A percentile compares a stretch with the other conserved stretches of the same genome.
These are phyloP conservation scores for Telenomus remus DNA, from an alignment of 1,140 invertebrate genomes.

Conservation along the genomic window DNA sequence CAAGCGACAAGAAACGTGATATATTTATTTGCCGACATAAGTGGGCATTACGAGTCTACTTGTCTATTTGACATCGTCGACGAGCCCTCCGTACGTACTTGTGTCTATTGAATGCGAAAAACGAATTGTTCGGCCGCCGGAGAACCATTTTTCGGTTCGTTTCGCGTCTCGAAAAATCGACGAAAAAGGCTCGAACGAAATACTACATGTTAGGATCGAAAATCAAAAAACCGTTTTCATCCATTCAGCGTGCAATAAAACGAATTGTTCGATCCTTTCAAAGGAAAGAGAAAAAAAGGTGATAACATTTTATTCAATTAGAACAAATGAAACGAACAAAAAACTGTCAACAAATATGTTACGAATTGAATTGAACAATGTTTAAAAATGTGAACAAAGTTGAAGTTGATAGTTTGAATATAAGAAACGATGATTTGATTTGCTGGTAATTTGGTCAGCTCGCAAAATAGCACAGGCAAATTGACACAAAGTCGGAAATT, in stretches of 20 bases:
- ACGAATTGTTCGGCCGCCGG: conserved; percentile 15
- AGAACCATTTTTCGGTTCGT: conserved; percentile 16
- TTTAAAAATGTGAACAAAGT: too few species aligned
- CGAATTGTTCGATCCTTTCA: too few species aligned
- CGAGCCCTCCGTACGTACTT: conserved; percentile 27
- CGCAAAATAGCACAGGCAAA: conserved; percentile 40
- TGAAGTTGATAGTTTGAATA: too few species aligned
- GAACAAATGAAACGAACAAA: too few species aligned
- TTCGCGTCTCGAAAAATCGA: neutral
- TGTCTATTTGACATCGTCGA: conserved; percentile 41
- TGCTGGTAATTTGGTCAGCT: conserved; percentile 13
- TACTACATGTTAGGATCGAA: too few species aligned
- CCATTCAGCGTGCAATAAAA: too few species aligned
- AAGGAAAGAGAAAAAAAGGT: neutral
- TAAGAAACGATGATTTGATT: too few species aligned
- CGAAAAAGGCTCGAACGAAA: neutral
- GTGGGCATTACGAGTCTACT: conserved; percentile 40
- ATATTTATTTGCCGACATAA: conserved; percentile 19
- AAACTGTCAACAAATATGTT: too few species aligned
- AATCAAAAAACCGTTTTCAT: neutral
- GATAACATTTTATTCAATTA: too few species aligned
- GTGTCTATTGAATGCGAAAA: conserved; percentile 29
- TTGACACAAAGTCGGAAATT: conserved; percentile 48
- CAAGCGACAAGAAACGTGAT: conserved; percentile 1
- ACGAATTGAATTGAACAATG: too few species aligned